A percentile compares a stretch with the other conserved stretches of the same genome.
Conservation (phyloP, 2,113 vertebrate species). For the Cheilinus undulatus region DNA sequence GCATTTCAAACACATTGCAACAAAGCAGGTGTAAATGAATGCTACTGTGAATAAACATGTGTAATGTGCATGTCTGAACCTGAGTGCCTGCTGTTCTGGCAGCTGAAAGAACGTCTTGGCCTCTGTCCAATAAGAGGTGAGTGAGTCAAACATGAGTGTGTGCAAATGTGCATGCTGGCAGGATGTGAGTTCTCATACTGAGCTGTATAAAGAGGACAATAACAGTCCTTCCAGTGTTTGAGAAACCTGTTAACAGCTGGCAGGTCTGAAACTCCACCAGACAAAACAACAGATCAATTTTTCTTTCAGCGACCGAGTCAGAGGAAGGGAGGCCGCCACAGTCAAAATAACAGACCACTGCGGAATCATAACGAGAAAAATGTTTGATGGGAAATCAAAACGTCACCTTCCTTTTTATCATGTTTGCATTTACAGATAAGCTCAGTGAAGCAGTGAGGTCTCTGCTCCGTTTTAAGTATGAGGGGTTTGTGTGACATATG, state of each 20-base stretch:
- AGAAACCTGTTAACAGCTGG: conserved; percentile 66
- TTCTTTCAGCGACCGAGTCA: conserved; percentile 51
- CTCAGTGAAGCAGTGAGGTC: not conserved
- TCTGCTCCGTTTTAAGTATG: not conserved
- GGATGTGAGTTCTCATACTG: conserved; percentile 50
- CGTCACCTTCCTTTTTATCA: conserved; percentile 18
- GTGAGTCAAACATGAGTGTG: conserved; percentile 27
- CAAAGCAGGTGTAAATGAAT: conserved; percentile 13
- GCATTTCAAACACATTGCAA: not conserved
- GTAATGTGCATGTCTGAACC: conserved; percentile 24
- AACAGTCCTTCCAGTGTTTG: conserved; percentile 62
- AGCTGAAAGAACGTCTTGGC: conserved; percentile 28
- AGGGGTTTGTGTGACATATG: conserved; percentile 3
- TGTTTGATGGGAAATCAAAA: conserved; percentile 40
- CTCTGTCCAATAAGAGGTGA: conserved; percentile 17
- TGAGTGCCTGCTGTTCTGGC: conserved; percentile 30
- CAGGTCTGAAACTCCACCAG: conserved; percentile 52
- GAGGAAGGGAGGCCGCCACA: conserved; percentile 35
- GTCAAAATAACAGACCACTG: conserved; percentile 49
- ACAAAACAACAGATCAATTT: conserved; percentile 71
- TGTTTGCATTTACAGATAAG: conserved; percentile 1
- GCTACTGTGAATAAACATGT: conserved; percentile 20
- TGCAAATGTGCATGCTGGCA: conserved; percentile 44
- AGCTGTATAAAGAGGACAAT: conserved; percentile 51
- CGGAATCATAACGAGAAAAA: conserved; percentile 17